A percentile compares a stretch with the other conserved stretches of the same genome.
Conservation (phyloP, 2,113 vertebrate genomes). For the Lepisosteus osseus region DNA sequence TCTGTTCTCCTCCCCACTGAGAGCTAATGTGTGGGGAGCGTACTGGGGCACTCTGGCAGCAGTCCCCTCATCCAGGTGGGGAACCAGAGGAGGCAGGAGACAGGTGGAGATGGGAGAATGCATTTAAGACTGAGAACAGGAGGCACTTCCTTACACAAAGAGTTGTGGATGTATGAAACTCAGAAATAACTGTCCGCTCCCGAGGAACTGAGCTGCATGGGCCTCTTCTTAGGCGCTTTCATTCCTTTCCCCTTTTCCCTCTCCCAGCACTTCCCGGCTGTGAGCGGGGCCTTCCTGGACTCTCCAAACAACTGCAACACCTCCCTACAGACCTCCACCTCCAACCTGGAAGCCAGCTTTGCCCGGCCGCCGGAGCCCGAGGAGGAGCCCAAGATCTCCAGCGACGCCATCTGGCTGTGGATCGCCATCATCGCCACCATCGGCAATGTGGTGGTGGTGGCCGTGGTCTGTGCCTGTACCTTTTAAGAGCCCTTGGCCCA, state of each 20-base stretch:
- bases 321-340: constrained; percentile 70
- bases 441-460: constrained; percentile 75
- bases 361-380: constrained; percentile 55
- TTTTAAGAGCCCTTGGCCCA: constrained; percentile 51
- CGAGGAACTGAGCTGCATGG: no score
- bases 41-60: no score
- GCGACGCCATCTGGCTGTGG: constrained; percentile 73
- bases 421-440: constrained; percentile 74
- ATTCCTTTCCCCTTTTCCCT: background rate
- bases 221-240: no score
- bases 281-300: constrained; percentile 67
- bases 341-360: constrained; percentile 59
- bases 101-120: no score
- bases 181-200: no score
- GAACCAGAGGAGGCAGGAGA: no score
- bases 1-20: no score
- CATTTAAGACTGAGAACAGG: no score
- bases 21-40: no score
- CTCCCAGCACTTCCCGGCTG: constrained; percentile 57
- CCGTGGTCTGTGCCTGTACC: constrained; percentile 72
- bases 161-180: no score
- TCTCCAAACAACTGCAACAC: constrained; percentile 66
- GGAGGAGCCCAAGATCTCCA: constrained; percentile 67
- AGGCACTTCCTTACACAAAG: no score
- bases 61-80: no score